Base-by-base conservation (phyloP, 1,140 invertebrate genomes). In the Mya arenaria region DNA sequence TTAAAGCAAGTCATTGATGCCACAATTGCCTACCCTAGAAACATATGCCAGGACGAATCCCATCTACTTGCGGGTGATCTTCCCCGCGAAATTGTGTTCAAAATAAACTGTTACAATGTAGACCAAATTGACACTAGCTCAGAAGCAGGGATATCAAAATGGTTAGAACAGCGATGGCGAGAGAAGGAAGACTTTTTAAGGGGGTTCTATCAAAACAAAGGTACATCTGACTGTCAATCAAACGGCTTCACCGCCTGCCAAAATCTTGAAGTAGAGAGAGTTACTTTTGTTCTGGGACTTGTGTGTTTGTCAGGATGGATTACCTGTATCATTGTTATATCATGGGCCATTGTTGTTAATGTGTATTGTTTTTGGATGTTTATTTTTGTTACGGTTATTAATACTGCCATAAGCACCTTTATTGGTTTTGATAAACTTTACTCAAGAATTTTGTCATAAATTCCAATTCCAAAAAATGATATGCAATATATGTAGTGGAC, bases 21-120 rank as follows among this genome's bases (percentile, higher is more conserved):
- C 3, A 90, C 89, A 0, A 83, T 92, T 10, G 88, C 83, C 4
- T 92, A 91, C 77, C 89, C 89, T 17, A 74, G 84, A 39, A 88
- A 84, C 25, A 79, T 91, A 15, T 82, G 88, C 4, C 89, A 90
- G 62, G 83, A 82, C 52, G 91, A 92, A 83, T 19, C 66, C 2
- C 88, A 88, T 6, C 68, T 91, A 10, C 17, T 89, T 0, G 75
- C 68, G 30, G 91, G 91, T 44, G 72, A 87, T 19, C 87, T 89
- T 62, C 90, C 91, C 2, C 68, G 85, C 37, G 89, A 91, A 73
- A 87, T 92, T 58, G 90, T 90, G 65, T 90, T 91, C 66, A 84
- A 87, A 73, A 80, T 89, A 1, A 68, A 87, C 25, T 71, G 82
- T 32, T 75, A 84, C 69, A 75, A 83, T 13, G 41, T 83, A n/a